phyloP scores from a whole-genome alignment of 2,113 vertebrate species.

The Oryctolagus cuniculus region DNA sequence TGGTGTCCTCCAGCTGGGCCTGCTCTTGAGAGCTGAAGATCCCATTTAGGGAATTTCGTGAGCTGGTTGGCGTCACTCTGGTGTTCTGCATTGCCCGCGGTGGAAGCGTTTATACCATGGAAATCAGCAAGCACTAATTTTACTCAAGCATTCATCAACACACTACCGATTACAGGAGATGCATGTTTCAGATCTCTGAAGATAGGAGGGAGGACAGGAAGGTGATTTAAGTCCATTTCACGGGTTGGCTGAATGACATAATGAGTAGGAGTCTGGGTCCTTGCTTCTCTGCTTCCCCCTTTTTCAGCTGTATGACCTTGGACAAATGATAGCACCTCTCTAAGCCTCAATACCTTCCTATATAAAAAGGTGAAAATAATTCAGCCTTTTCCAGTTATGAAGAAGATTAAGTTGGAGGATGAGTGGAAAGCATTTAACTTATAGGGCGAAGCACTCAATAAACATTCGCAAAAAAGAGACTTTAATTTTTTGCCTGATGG shows the following conservation, averaged over 20 bases:
- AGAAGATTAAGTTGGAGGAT: neutral
- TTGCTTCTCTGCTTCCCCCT: neutral
- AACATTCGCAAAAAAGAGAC: neutral
- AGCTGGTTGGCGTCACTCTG: neutral
- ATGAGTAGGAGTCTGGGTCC: neutral
- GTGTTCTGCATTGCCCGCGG: neutral
- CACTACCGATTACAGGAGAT: neutral
- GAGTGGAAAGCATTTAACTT: neutral
- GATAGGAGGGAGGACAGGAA: neutral
- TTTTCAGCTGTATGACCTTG: neutral
- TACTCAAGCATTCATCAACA: neutral
- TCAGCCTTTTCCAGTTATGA: slow-evolving; percentile 15
- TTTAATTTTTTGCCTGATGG: neutral
- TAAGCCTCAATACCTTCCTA: neutral
- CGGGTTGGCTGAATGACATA: neutral
- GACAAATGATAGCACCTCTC: neutral
- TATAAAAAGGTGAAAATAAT: slow-evolving; percentile 14
- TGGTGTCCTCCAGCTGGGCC: neutral
- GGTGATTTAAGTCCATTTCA: neutral
- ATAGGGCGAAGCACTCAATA: neutral
- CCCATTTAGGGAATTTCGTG: neutral
- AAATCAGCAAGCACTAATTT: slow-evolving; percentile 34
- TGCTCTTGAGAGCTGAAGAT: neutral
- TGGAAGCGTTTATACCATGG: neutral
- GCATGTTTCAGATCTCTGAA: neutral